Evolutionary conservation across 2,888 invertebrate genomes (phyloP), one percentile per base, ranked within the genome.

Genomic region (Galerucella pusilla): DNA sequence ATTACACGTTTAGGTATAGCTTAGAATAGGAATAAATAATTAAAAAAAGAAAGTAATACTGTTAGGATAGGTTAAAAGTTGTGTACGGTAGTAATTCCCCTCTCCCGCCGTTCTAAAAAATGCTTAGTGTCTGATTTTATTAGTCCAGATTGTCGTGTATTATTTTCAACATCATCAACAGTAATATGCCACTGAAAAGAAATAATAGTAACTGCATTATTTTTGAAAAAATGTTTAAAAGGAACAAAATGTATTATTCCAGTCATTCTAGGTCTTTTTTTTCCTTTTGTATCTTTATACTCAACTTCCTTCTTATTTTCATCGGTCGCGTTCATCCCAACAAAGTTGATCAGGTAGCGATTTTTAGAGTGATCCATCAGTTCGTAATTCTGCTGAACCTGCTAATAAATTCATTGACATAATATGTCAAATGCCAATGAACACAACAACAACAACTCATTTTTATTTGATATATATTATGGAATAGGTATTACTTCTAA

Each of bases 61-160:
- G 83, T 84, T 86, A 85, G 85, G 86, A 73, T 85, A 85, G 85
- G 85, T 80, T 81, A 78, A 42, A 76, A 81, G 79, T 84, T 84
- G 81, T 82, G 82, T 83, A 82, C 78, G 82, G 84, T 85, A 85
- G 85, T 83, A 81, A 81, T 82, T 57, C 63, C 68, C 67, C 52
- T 42, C 63, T 49, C 81, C 83, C 83, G 84, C 85, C 75, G 78
- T 78, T 77, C 68, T 75, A 61, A 67, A 46, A 72, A 66, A 73
- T 78, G 67, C 73, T 74, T 77, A 75, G 75, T 74, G 70, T 45
- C 59, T 77, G 49, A 75, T 77, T 75, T 83, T 20, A 20, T 20
- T 84, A 84, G 84, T 81, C 81, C 81, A 79, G 80, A 73, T 54
- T 71, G 67, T 70, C 52, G 42, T 61, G 6, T 64, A 20, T 57